These are phyloP conservation scores for Jordanella pulchra DNA, from an alignment of 2,797 vertebrate species.

Conservation along the genomic window DNA sequence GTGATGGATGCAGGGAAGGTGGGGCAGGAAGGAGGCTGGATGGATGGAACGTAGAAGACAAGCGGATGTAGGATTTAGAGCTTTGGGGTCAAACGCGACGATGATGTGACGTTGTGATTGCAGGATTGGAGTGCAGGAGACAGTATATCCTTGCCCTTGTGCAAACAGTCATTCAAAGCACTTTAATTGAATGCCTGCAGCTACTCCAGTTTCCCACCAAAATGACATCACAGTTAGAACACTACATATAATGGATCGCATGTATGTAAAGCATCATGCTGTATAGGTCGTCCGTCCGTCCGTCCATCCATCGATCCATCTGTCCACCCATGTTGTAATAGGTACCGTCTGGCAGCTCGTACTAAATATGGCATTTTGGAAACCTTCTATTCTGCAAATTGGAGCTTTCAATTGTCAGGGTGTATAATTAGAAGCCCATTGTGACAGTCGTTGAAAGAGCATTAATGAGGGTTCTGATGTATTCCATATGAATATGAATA, in stretches of 20 bases:
- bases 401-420: conserved; percentile 74
- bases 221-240: conserved; percentile 30
- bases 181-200: conserved; percentile 79
- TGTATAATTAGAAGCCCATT: conserved; percentile 77
- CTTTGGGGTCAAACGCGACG: conserved; percentile 38
- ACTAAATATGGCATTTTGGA: conserved; percentile 57
- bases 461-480: conserved; percentile 78
- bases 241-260: conserved; percentile 41
- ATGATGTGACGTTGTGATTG: conserved; percentile 61
- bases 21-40: conserved; percentile 37
- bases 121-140: conserved; percentile 36
- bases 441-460: conserved; percentile 73
- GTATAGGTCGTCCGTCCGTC: conserved; percentile 49
- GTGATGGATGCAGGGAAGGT: conserved; percentile 66
- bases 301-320: neutral
- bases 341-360: conserved; percentile 49
- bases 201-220: conserved; percentile 47
- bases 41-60: conserved; percentile 24
- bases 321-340: conserved; percentile 23
- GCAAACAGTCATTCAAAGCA: conserved; percentile 81
- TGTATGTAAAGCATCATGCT: conserved; percentile 39
- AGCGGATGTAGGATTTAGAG: conserved; percentile 44
- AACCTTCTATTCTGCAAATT: conserved; percentile 70
- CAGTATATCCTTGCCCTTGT: conserved; percentile 74
- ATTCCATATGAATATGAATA: conserved; percentile 76